Evolutionary conservation across 1,140 invertebrate species (phyloP), one percentile per base, ranked within the genome.

Genomic region (Chrysopa pallens): DNA sequence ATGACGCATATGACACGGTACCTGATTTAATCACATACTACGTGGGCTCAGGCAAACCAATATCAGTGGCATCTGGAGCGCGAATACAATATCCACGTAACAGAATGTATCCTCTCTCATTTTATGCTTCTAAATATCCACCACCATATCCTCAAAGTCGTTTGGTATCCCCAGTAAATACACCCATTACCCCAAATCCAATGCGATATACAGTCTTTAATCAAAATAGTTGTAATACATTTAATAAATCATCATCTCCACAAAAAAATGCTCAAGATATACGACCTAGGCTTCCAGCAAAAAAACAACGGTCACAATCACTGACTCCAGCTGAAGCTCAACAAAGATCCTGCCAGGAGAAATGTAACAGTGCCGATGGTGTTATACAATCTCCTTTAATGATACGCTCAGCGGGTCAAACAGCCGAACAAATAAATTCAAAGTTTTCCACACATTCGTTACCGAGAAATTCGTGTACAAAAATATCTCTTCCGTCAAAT

Each of bases 11-110:
- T 53, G 84, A 89, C 53, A 90, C 87, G 2, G 86, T 96, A 8
- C 84, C 89, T 1, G 87, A 93, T 61, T 69, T 97, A 23, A 89
- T 96, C 46, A 91, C 88, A 4, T 93, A 81, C 45, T 93, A 97
- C 57, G 87, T 93, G n/a, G 84, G 87, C 1, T 89, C 84, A 33
- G 82, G 81, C 17, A 75, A 76, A 56, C 78, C 86, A 1, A 86
- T 96, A 50, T 92, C 90, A 0, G 71, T 75, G 11, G 78, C 80
- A 0, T 92, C 89, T 8, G 86, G 87, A 1, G 90, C 89, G 0
- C 70, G 84, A 36, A 90, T 97, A 37, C 72, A 74, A 41, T 74
- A 70, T 46, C 86, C 88, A 3, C 70, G 73, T 28, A 82, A 84
- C 51, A 67, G 85, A 27, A 66, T 71, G 45, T 74, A 74, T 58